Evolutionary conservation across 1,140 invertebrate genomes (phyloP), one percentile per base, ranked within the genome.

Genomic region (Antheraea mylitta): DNA sequence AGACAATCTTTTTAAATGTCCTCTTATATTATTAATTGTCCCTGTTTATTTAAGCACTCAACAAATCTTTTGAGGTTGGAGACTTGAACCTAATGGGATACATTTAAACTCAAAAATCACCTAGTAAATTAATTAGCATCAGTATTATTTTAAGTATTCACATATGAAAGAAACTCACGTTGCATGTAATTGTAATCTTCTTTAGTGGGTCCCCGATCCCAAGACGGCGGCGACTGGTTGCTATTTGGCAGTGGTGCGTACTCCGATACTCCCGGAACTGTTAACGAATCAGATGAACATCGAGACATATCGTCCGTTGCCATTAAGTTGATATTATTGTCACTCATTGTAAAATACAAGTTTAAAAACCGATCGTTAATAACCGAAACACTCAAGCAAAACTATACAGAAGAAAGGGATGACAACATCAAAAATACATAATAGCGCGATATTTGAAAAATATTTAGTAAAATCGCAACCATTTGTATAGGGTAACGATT

Each of bases 241-340:
- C 77, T 86, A 81, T 80, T 93, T 81, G 82, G 94, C 68, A 91
- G 76, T 38, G 93, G 93, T 37, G 95, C 93, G 92, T 96, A 96
- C 70, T 96, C 95, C 10, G 95, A 94, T 45, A 97, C 95, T 67
- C 96, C 96, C 72, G 96, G 96, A 90, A 96, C 96, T 96, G 86
- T 70, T 79, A 93, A 92, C 74, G 85, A 82, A 74, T 90, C 88
- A 64, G 79, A 81, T 45, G 88, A 85, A 72, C 82, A 83, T 61
- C 71, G 72, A 71, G 86, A 83, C 30, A 61, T 73, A 18, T 86
- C 83, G 18, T 89, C 80, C 38, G 67, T 62, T 19, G 83, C 76
- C 0, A 72, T 38, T 63, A 78, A 71, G 80, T 84, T 85, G 73
- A 73, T 69, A 68, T 82, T 85, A 58, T 69, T 76, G 62, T 88